These are phyloP conservation scores for Aphidius gifuensis DNA, from an alignment of 1,140 invertebrate genomes.

Conservation along the genomic window DNA sequence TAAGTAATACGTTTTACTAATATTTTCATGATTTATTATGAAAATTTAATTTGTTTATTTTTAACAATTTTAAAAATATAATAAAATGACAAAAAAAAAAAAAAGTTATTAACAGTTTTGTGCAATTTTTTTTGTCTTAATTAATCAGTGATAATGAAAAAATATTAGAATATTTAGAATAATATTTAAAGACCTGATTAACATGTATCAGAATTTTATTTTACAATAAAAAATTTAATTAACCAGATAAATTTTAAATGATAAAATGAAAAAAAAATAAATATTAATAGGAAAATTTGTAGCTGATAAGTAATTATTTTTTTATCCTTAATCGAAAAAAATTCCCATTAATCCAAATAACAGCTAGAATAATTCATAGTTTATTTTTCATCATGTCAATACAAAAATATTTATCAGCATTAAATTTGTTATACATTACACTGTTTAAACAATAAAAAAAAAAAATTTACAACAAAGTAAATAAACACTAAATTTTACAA, in stretches of 20 bases:
- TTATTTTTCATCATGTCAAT: conserved; percentile 50
- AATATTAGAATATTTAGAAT: neutral
- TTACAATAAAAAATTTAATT: conserved; percentile 19
- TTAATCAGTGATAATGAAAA: conserved; percentile 10
- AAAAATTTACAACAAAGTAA: neutral
- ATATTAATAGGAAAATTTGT: conserved; percentile 8
- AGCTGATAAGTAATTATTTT: too few species aligned
- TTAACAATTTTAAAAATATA: too few species aligned
- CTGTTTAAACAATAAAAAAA: conserved; percentile 22
- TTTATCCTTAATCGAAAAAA: too few species aligned
- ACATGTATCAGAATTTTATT: neutral
- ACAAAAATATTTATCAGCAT: conserved; percentile 42
- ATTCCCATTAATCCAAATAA: conserved; percentile 10
- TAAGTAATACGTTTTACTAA: too few species aligned
- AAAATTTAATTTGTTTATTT: too few species aligned
- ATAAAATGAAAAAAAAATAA: conserved; percentile 4
- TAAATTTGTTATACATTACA: conserved; percentile 46
- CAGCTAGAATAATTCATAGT: conserved; percentile 42
- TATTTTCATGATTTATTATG: too few species aligned
- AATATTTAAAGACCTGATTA: conserved; percentile 13
- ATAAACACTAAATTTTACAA: neutral
- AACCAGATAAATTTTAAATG: conserved; percentile 13
- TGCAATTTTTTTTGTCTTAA: neutral
- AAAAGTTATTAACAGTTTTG: neutral
- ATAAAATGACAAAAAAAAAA: neutral